Evolutionary conservation across 2,888 invertebrate species (phyloP), one percentile per base, ranked within the genome.

Genomic region (Atherix ibis): DNA sequence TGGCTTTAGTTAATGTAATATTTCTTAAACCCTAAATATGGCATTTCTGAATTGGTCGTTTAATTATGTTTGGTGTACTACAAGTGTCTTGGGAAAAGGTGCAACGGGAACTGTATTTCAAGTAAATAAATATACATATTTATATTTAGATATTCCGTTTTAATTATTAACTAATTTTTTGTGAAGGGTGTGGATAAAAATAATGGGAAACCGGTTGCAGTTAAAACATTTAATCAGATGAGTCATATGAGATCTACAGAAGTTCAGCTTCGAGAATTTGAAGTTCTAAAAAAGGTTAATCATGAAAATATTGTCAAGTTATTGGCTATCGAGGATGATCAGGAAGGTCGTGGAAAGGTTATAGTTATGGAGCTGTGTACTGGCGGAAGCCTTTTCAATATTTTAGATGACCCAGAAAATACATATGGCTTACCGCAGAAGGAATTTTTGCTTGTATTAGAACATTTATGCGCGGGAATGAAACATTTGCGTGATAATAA

Each of bases 341-440:
- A 91, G 54, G 88, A 88, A 54, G 82, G 83, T 1, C 68, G 82
- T 9, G 84, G 84, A 0, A 82, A 85, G 54, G 61, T 87, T 1
- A 91, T 94, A 39, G 87, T 95, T 0, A 88, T 95, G 94, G 94
- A 95, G 56, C 65, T 94, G 1, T 95, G 94, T 52, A 91, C 91
- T 0, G 91, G 87, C 1, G 87, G 87, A 4, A 91, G 89, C 60
- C 65, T 95, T 6, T 92, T 89, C 52, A 92, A 87, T 51, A 88
- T 94, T 36, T 64, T 95, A 4, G 94, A 94, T 48, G 89, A 92
- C 61, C 94, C 95, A 0, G 88, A 92, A 58, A 92, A 94, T 56
- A 84, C 85, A 0, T 91, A 87, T 52, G 95, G 95, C 1, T 64
- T 95, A 18, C 78, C 81, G 33, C 94, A 94, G 55, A 71, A 73